A percentile compares a stretch with the other conserved stretches of the same genome.
Conservation (phyloP, 1,140 invertebrate species). For the Heliconius eleuchia region DNA sequence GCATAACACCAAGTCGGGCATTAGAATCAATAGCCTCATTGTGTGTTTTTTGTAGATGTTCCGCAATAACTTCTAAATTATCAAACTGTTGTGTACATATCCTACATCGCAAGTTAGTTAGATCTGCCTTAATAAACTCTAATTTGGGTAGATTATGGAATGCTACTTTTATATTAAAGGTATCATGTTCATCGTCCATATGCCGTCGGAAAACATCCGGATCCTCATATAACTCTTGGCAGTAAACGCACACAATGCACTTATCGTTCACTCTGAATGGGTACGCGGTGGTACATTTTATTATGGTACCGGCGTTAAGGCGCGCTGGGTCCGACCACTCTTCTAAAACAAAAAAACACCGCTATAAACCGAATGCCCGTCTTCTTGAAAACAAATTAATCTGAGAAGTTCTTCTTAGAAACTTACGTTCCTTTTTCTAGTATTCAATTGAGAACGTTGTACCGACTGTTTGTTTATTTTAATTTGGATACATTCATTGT, state of each 20-base stretch:
- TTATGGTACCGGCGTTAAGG: slow-evolving; percentile 63
- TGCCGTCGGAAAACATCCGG: slow-evolving; percentile 60
- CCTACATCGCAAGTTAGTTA: slow-evolving; percentile 61
- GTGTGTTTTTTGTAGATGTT: slow-evolving; percentile 54
- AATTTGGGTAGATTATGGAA: slow-evolving; percentile 66
- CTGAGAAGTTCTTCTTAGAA: not conserved
- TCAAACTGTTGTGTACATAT: slow-evolving; percentile 47
- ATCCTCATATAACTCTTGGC: slow-evolving; percentile 69
- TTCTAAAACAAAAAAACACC: slow-evolving; percentile 72
- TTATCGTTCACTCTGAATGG: slow-evolving; percentile 74
- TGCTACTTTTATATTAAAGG: slow-evolving; percentile 61
- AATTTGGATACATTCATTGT: slow-evolving; percentile 32
- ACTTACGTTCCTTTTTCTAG: slow-evolving; percentile 1
- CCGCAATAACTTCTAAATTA: slow-evolving; percentile 47
- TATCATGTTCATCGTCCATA: slow-evolving; percentile 63
- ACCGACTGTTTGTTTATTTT: slow-evolving; percentile 22
- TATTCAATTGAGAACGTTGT: not conserved
- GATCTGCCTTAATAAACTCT: slow-evolving; percentile 69
- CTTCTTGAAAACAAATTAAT: slow-evolving; percentile 11
- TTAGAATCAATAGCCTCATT: slow-evolving; percentile 47
- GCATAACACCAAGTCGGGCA: slow-evolving; percentile 66
- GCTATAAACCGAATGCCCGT: slow-evolving; percentile 35
- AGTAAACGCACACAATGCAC: slow-evolving; percentile 73
- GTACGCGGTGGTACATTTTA: slow-evolving; percentile 65
- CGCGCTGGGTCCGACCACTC: slow-evolving; percentile 64